These are phyloP conservation scores for Caenorhabditis macrosperma DNA, from an alignment of 2,888 invertebrate species.

Conservation along the genomic window DNA sequence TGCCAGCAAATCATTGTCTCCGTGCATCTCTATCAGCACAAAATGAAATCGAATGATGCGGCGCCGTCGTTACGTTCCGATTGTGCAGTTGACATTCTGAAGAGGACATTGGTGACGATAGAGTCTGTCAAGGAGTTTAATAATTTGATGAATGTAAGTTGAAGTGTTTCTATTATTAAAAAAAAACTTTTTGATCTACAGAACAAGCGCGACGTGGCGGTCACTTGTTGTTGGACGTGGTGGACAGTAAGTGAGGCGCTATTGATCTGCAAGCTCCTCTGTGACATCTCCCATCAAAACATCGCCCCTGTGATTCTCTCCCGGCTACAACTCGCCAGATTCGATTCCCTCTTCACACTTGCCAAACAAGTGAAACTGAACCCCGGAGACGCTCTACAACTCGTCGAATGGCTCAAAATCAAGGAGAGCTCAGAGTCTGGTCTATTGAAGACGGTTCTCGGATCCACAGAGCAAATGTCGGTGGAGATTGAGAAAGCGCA, in stretches of 20 bases:
- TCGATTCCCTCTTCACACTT: slow-evolving; percentile 35
- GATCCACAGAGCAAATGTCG: slow-evolving; percentile 32
- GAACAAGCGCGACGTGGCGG: slow-evolving; percentile 45
- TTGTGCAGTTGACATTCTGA: slow-evolving; percentile 65
- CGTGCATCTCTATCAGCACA: slow-evolving; percentile 61
- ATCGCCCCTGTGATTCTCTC: slow-evolving; percentile 39
- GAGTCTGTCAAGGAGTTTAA: slow-evolving; percentile 65
- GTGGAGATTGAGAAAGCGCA: slow-evolving; percentile 43
- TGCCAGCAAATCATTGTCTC: slow-evolving; percentile 66
- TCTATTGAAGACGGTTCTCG: slow-evolving; percentile 6
- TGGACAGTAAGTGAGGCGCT: slow-evolving; percentile 53
- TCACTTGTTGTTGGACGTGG: slow-evolving; percentile 53
- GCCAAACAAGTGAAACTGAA: slow-evolving; percentile 49
- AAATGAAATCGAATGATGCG: slow-evolving; percentile 62
- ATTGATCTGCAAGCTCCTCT: slow-evolving; percentile 31
- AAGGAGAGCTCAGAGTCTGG: slow-evolving; percentile 30
- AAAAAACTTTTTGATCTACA: slow-evolving; percentile 4
- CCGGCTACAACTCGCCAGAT: slow-evolving; percentile 40
- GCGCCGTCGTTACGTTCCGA: slow-evolving; percentile 64
- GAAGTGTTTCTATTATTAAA: not conserved
- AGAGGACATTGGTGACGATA: slow-evolving; percentile 58
- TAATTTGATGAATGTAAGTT: slow-evolving; percentile 52
- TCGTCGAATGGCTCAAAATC: slow-evolving; percentile 40
- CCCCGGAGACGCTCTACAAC: slow-evolving; percentile 21
- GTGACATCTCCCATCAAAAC: slow-evolving; percentile 55